Conservation (phyloP, 2,888 invertebrate species). For the Nephrocerus scutellatus region DNA sequence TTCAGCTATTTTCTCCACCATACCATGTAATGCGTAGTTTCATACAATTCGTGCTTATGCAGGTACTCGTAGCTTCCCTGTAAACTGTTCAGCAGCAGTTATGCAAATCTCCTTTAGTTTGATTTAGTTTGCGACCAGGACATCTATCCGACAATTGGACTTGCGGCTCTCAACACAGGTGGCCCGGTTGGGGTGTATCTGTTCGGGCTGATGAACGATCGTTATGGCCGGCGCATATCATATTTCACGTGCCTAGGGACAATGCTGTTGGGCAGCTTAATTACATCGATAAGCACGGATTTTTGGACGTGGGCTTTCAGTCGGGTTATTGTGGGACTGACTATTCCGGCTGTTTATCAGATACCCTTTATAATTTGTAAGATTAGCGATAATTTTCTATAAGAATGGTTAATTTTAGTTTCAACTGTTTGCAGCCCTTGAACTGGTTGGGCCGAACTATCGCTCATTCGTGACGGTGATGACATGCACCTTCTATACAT, state of each 20-base stretch:
- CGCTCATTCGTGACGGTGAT: slow-evolving; percentile 87
- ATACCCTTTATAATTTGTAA: slow-evolving; percentile 92
- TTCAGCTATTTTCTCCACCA: too few species aligned
- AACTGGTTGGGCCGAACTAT: slow-evolving; percentile 84
- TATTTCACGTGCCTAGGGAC: slow-evolving; percentile 80
- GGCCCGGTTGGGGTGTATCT: slow-evolving; percentile 85
- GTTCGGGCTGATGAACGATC: slow-evolving; percentile 80
- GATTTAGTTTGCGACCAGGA: slow-evolving; percentile 80
- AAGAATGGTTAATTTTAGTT: background rate
- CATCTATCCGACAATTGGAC: slow-evolving; percentile 79
- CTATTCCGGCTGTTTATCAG: slow-evolving; percentile 88
- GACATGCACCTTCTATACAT: slow-evolving; percentile 85
- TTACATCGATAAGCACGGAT: slow-evolving; percentile 69
- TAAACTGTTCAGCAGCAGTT: slow-evolving; percentile 18
- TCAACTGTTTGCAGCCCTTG: slow-evolving; percentile 62
- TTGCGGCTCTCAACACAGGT: slow-evolving; percentile 79
- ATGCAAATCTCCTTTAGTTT: slow-evolving; percentile 57
- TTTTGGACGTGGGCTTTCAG: slow-evolving; percentile 81
- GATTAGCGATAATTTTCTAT: slow-evolving; percentile 35
- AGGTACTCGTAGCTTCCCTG: too few species aligned
- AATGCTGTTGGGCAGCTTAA: slow-evolving; percentile 69
- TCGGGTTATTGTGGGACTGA: slow-evolving; percentile 76
- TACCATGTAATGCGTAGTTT: too few species aligned
- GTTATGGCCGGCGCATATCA: slow-evolving; percentile 75
- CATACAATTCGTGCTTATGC: too few species aligned